Conservation (phyloP, 2,888 invertebrate genomes). For the Andrena fulva region DNA sequence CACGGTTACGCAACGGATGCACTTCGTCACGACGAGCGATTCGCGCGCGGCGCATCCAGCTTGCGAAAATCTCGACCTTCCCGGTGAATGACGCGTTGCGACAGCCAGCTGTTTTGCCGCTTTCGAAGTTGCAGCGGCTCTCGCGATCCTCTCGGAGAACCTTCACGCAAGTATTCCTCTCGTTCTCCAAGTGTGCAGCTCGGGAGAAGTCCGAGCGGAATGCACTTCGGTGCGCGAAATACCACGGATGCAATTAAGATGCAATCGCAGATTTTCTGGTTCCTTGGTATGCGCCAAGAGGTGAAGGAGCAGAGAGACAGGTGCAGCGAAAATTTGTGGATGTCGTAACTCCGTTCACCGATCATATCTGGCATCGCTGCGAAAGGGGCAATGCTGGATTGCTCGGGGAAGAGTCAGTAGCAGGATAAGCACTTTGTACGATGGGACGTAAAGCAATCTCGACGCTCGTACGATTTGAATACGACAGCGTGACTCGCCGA, state of each 20-base stretch:
- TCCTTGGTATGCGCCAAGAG: not conserved
- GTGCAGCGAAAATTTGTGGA: constrained; percentile 19
- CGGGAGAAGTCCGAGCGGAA: not conserved
- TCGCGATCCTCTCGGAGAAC: not conserved
- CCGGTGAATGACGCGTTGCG: constrained; percentile 2
- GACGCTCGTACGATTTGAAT: constrained; percentile 60
- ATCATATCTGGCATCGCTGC: constrained; percentile 19
- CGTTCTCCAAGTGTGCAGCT: not conserved
- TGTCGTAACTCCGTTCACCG: constrained; percentile 11
- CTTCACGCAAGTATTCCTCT: not conserved
- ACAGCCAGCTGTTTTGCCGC: not conserved
- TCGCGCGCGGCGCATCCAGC: not conserved
- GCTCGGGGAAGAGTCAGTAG: constrained; percentile 20
- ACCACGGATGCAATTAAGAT: not conserved
- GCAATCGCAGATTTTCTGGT: not conserved
- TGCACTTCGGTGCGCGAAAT: not conserved
- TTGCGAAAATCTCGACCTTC: constrained; percentile 10
- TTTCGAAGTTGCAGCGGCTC: not conserved
- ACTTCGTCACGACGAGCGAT: constrained; percentile 19
- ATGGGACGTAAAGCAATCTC: constrained; percentile 56
- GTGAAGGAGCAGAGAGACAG: not conserved
- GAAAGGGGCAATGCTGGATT: constrained; percentile 45
- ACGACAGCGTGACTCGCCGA: constrained; percentile 60
- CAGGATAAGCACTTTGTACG: constrained; percentile 39
- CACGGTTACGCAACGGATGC: constrained; percentile 39